phyloP scores from a whole-genome alignment of 1,140 invertebrate genomes.

The silkworm (Bombyx mori) region ASM3026992v2 NC_085114.1:10144001-10144500 shows the following conservation, averaged over 20 bases:
- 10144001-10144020: no score
- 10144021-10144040: not conserved
- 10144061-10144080: not conserved
- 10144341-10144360: no score
- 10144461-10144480: no score
- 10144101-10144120: constrained; percentile 5
- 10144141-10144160: constrained; percentile 19
- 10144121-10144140: constrained; percentile 15
- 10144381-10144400: no score
- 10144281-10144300: constrained; percentile 3
- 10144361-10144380: no score
- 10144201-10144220: constrained; percentile 5
- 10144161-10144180: constrained; percentile 15
- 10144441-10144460: no score
- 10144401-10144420: no score
- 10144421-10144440: no score
- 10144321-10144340: constrained; percentile 2
- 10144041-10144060: not conserved
- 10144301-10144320: constrained; percentile 12
- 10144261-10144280: not conserved
- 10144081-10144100: not conserved
- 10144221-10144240: not conserved
- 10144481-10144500: no score
- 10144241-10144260: not conserved
- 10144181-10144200: constrained; percentile 14